Evolutionary conservation across 64 coral and sea anemone species (phyloP).

Genomic region (Exaiptasia diaphana): DNA sequence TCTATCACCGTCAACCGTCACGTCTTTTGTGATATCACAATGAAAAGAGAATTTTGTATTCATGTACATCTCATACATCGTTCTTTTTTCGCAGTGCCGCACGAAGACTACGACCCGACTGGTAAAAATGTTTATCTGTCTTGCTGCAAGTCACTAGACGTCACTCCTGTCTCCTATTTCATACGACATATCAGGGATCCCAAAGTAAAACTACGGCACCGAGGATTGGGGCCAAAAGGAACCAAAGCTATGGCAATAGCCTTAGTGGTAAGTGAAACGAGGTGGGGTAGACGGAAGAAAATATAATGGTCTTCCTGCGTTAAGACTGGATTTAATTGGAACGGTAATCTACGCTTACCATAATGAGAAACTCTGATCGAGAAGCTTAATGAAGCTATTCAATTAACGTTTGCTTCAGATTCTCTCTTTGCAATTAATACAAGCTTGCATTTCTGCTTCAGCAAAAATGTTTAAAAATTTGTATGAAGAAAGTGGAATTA

Average conservation of each 20-base stretch:
- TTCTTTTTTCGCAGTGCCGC: constrained; percentile 29
- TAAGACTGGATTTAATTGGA: too few relatives aligned
- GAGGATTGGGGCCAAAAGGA: constrained; percentile 54
- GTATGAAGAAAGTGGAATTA: too few relatives aligned
- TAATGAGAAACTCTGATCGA: neutral
- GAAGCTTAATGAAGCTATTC: neutral
- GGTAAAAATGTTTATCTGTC: constrained; percentile 51
- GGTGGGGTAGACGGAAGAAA: too few relatives aligned
- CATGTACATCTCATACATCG: too few relatives aligned
- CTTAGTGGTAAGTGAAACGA: constrained; percentile 22
- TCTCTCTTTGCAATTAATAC: too few relatives aligned
- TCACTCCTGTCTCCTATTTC: constrained; percentile 69
- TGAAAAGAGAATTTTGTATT: too few relatives aligned
- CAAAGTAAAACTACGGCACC: constrained; percentile 44
- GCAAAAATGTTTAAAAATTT: too few relatives aligned
- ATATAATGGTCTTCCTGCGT: too few relatives aligned
- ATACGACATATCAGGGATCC: constrained; percentile 51
- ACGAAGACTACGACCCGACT: constrained; percentile 41
- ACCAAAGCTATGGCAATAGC: constrained; percentile 56
- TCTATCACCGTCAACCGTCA: too few relatives aligned
- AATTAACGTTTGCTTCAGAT: neutral
- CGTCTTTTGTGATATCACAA: too few relatives aligned
- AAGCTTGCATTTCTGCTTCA: too few relatives aligned
- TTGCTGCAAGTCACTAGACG: constrained; percentile 37
- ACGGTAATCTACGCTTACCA: too few relatives aligned